Conservation (phyloP, 2,888 invertebrate genomes). For the Achlya flavicornis region DNA sequence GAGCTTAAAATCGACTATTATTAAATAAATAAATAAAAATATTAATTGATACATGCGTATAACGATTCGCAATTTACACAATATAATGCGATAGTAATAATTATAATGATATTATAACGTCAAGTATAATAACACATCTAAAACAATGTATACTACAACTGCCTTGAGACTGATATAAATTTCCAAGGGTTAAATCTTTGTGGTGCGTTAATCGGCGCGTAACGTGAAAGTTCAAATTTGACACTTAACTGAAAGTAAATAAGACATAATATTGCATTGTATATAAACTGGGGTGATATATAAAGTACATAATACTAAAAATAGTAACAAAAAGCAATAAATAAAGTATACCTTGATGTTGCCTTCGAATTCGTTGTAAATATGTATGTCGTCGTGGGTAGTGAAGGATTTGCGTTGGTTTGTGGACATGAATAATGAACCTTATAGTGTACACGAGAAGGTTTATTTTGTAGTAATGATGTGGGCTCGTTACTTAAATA, state of each 20-base stretch:
- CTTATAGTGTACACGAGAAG: constrained; percentile 58
- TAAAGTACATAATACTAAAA: constrained; percentile 74
- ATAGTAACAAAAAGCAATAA: constrained; percentile 82
- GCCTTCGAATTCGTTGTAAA: constrained; percentile 78
- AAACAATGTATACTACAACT: constrained; percentile 12
- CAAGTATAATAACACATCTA: constrained; percentile 6
- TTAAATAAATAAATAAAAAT: constrained; percentile 50
- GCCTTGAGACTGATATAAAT: constrained; percentile 68
- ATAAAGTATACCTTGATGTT: constrained; percentile 83
- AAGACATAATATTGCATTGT: constrained; percentile 58
- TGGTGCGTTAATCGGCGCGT: constrained; percentile 51
- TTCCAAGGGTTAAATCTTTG: constrained; percentile 49
- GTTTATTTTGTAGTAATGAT: constrained; percentile 77
- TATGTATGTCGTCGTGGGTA: constrained; percentile 54
- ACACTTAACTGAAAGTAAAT: constrained; percentile 48
- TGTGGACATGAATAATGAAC: constrained; percentile 49
- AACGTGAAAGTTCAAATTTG: constrained; percentile 66
- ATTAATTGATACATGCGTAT: constrained; percentile 64
- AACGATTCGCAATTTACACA: constrained; percentile 47
- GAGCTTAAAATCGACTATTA: constrained; percentile 78
- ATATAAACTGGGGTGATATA: constrained; percentile 79
- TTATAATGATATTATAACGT: constrained; percentile 21
- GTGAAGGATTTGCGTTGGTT: constrained; percentile 63
- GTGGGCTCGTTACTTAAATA: constrained; percentile 82
- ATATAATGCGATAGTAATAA: constrained; percentile 36